These are phyloP conservation scores for Rotaria magnacalcarata DNA, from an alignment of 2,888 invertebrate genomes.

Conservation along the genomic window DNA sequence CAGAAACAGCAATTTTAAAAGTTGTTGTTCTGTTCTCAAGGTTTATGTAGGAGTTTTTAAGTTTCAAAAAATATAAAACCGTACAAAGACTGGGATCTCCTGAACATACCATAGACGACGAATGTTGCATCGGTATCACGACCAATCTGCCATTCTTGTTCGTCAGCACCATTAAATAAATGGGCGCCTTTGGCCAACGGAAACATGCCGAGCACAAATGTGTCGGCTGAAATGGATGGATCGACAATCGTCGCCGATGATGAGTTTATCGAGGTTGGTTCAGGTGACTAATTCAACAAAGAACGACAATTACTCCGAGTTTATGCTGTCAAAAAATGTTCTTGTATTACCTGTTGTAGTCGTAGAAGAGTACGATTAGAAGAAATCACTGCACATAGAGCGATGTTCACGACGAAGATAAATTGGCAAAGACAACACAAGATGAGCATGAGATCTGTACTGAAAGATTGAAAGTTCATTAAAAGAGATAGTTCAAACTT, in stretches of 20 bases:
- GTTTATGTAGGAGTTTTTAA: too few relatives aligned
- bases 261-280: background rate
- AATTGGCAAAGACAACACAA: background rate
- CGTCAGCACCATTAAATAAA: background rate
- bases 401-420: background rate
- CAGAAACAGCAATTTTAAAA: too few relatives aligned
- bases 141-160: constrained; percentile 15
- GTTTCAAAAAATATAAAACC: too few relatives aligned
- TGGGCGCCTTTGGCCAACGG: background rate
- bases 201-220: background rate
- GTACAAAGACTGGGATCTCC: too few relatives aligned
- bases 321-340: background rate
- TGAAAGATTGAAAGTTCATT: background rate
- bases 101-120: background rate
- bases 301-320: background rate
- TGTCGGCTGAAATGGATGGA: background rate
- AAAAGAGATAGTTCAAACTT: background rate
- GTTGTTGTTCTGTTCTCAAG: too few relatives aligned
- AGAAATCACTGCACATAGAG: background rate
- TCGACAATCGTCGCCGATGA: background rate
- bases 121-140: background rate
- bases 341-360: background rate
- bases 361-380: background rate
- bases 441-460: background rate
- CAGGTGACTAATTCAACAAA: background rate